These are phyloP conservation scores for Prionailurus viverrinus DNA, from an alignment of 2,113 vertebrate species.

Conservation along the genomic window DNA sequence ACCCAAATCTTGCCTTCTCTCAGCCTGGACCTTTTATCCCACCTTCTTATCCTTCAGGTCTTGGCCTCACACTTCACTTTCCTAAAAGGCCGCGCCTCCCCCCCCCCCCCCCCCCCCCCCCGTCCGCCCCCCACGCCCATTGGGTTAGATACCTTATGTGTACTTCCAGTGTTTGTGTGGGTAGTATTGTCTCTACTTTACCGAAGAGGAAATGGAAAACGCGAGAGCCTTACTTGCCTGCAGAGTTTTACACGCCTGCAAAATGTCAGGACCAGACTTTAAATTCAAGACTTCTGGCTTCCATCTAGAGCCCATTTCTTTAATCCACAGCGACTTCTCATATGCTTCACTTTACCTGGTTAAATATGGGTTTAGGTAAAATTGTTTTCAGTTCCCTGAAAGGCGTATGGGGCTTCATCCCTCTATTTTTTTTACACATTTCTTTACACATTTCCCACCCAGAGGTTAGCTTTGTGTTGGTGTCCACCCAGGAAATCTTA, in stretches of 20 bases:
- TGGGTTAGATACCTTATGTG: neutral
- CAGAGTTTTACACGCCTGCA: neutral
- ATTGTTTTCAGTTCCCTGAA: neutral
- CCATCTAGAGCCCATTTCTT: neutral
- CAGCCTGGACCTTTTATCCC: neutral
- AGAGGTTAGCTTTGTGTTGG: neutral
- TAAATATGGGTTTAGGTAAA: neutral
- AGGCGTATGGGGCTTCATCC: neutral
- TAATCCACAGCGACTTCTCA: neutral
- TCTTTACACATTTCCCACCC: neutral
- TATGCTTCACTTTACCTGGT: neutral
- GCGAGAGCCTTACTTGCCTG: neutral
- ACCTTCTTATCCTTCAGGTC: neutral
- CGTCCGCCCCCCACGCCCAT: no score
- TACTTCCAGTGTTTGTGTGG: neutral
- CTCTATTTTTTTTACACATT: neutral
- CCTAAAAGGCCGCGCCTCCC: neutral
- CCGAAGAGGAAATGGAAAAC: neutral
- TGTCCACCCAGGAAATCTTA: neutral
- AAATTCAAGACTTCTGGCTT: neutral
- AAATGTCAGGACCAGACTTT: neutral
- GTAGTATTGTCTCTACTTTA: neutral
- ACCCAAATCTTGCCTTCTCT: neutral
- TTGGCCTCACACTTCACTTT: neutral
- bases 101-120: no score